Evolutionary conservation across 2,888 invertebrate genomes (phyloP), one percentile per base, ranked within the genome.

Genomic region (Tenthredo notha): DNA sequence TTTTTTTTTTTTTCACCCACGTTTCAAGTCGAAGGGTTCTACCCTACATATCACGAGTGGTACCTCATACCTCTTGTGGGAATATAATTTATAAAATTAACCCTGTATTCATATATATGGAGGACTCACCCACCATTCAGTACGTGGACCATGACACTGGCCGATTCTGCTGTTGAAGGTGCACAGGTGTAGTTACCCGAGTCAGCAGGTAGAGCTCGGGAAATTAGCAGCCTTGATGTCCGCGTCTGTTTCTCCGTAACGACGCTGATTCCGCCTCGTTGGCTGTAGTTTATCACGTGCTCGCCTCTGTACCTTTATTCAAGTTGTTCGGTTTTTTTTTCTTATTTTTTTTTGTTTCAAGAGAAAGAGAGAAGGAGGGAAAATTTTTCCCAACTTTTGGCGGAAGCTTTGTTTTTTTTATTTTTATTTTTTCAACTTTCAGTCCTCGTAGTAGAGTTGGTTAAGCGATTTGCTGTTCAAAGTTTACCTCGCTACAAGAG

Each of bases 101-200:
- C 54, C 54, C n/a, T n/a, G 6, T n/a, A 54, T 54, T 54, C 33
- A 33, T 67, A 67, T 67, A 33, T 58, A 80, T 54, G 58, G 61
- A 78, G 70, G 84, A 86, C 86, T 89, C 87, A 91, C 93, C 95
- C 96, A 92, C 97, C 97, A 92, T 97, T 97, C 90, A 97, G 95
- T 90, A 97, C 97, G 94, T 97, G 97, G 87, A 97, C 97, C 91
- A 97, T 96, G 90, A 97, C 97, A 90, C 97, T 97, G 88, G 97
- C 97, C 86, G 97, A 96, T 93, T 97, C 97, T 94, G 96, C 92
- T 84, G 94, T 94, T 87, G 94, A 95, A 74, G 96, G 96, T 33
- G 96, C 95, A 92, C 94, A 95, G 89, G 95, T 96, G 93, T 96
- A 96, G 94, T 95, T 96, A 90, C 95, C 96, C 86, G 95, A 95